phyloP scores from a whole-genome alignment of 2,797 vertebrate genomes.

The Merluccius polli region DNA sequence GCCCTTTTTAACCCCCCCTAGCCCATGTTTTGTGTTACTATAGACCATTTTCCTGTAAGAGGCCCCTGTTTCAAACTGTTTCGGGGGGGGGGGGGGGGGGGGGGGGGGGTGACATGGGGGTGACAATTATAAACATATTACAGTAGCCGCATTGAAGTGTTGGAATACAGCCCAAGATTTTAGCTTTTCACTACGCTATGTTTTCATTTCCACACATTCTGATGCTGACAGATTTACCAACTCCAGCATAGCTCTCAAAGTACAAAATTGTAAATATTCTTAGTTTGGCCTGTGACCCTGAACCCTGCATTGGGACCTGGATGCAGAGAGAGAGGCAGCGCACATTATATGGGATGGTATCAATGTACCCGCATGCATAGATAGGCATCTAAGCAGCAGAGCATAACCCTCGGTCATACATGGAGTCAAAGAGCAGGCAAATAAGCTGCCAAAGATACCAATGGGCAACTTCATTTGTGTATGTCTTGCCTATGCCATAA shows the following conservation, averaged over 20 bases:
- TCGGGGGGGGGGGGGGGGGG: too few species aligned
- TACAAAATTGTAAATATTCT: background rate
- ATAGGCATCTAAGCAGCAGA: background rate
- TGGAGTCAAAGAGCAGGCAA: background rate
- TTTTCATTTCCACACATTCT: slow-evolving; percentile 20
- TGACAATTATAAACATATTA: background rate
- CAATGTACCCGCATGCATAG: background rate
- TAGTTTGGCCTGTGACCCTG: background rate
- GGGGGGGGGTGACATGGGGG: background rate
- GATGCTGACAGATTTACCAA: background rate
- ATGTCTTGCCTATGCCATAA: background rate
- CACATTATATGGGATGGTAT: background rate
- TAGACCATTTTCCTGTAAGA: background rate
- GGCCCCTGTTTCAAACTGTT: background rate
- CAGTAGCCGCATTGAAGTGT: background rate
- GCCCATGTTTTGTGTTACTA: background rate
- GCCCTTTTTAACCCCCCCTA: background rate
- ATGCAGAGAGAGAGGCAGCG: background rate
- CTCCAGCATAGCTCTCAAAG: background rate
- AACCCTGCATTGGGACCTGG: background rate
- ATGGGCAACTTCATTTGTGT: background rate
- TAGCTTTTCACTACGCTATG: background rate
- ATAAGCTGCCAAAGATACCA: background rate
- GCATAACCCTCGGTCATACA: background rate
- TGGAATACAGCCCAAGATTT: too few species aligned